phyloP scores from a whole-genome alignment of 2,113 vertebrate genomes.

The Amphiprion ocellaris region DNA sequence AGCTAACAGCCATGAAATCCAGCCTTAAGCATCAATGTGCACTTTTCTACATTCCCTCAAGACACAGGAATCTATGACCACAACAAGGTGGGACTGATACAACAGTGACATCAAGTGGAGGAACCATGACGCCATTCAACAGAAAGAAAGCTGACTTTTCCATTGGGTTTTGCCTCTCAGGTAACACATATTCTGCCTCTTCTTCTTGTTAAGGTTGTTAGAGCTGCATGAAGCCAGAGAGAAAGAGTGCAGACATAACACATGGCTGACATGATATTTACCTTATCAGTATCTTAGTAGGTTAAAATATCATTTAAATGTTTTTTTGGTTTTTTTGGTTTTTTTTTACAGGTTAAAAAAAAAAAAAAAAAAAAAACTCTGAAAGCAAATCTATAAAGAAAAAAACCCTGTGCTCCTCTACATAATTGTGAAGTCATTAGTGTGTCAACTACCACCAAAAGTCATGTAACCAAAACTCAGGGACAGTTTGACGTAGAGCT shows the following conservation, averaged over 20 bases:
- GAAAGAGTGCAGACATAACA: not conserved
- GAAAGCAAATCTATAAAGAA: too few species aligned
- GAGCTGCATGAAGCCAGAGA: not conserved
- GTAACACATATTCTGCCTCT: too few species aligned
- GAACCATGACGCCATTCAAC: not conserved
- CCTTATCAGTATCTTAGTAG: not conserved
- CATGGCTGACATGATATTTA: not conserved
- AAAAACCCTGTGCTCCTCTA: too few species aligned
- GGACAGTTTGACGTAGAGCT: too few species aligned
- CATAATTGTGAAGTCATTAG: too few species aligned
- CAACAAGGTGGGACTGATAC: not conserved
- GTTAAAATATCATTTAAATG: too few species aligned
- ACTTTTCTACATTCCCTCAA: not conserved
- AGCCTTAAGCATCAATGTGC: not conserved
- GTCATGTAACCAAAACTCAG: too few species aligned
- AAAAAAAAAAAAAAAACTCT: too few species aligned
- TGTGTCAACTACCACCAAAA: too few species aligned
- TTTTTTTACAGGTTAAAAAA: too few species aligned
- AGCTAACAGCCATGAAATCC: too few species aligned
- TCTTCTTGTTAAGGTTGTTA: not conserved
- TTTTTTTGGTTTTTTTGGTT: too few species aligned
- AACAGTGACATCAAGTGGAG: slow-evolving; percentile 51
- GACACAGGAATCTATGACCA: not conserved
- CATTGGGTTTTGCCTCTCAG: not conserved
- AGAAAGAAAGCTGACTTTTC: not conserved